Percentiles rank a stretch among this genome's conserved stretches.
These are phyloP conservation scores for Pangasius mekongensis DNA, from an alignment of 2,797 vertebrate genomes.

Conservation along the genomic window DNA sequence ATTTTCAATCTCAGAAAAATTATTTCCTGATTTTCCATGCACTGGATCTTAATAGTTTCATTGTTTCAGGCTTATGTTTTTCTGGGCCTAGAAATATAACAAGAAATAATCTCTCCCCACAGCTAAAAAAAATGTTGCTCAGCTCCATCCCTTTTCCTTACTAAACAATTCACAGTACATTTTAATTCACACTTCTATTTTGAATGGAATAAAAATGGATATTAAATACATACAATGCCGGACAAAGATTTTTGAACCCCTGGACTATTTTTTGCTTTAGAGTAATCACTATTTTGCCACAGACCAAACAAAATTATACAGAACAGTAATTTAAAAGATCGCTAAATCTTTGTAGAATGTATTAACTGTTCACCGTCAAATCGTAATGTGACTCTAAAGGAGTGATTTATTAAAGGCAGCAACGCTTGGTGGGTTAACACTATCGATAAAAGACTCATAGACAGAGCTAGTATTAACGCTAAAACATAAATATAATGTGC, in stretches of 20 bases:
- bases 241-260: not conserved
- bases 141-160: not conserved
- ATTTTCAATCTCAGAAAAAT: not conserved
- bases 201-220: not conserved
- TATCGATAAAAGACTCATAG: not conserved
- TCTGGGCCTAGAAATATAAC: not conserved
- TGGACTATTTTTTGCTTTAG: not conserved
- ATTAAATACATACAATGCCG: not conserved
- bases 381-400: not conserved
- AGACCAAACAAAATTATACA: not conserved
- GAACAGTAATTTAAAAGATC: not conserved
- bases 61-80: not conserved
- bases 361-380: not conserved
- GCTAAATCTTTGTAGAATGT: not conserved
- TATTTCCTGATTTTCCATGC: not conserved
- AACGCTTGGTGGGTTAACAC: not conserved
- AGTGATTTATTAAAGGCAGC: not conserved
- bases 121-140: not conserved
- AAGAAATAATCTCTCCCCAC: not conserved
- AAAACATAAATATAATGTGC: slow-evolving; percentile 4
- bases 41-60: not conserved
- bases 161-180: not conserved
- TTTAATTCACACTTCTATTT: not conserved
- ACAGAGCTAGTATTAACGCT: not conserved
- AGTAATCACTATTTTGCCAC: not conserved